Evolutionary conservation across 2,888 invertebrate genomes (phyloP).

Genomic region (Cephus pygmeus): DNA sequence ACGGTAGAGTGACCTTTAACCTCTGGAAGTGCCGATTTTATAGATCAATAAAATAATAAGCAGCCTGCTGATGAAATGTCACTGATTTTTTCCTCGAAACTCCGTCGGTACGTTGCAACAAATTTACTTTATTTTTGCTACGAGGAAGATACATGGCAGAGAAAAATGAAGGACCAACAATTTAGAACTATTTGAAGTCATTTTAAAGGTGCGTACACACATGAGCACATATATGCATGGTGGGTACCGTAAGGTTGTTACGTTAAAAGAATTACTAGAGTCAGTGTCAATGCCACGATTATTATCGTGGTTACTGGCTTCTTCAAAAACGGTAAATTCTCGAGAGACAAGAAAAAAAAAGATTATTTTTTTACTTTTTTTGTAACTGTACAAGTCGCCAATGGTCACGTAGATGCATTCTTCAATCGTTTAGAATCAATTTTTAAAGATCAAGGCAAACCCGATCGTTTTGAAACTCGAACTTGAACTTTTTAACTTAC

Average conservation of each 20-base stretch:
- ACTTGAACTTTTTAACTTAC: not conserved
- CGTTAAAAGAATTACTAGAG: not conserved
- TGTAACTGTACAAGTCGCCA: not conserved
- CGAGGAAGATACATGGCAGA: not conserved
- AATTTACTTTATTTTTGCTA: not conserved
- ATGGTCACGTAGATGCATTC: not conserved
- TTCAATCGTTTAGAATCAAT: not conserved
- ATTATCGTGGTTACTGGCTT: not conserved
- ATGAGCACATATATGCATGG: not conserved
- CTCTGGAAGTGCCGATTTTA: not conserved
- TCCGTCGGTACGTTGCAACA: not conserved
- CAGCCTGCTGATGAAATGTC: not conserved
- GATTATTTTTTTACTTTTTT: not conserved
- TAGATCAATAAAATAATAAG: not conserved
- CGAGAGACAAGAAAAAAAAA: not conserved
- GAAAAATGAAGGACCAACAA: not conserved
- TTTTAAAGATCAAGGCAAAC: not conserved
- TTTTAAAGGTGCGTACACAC: not conserved
- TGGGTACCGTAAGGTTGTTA: not conserved
- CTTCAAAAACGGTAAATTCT: not conserved
- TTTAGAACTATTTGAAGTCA: not conserved
- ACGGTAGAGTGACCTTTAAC: not conserved
- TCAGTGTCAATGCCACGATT: not conserved
- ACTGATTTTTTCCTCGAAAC: not conserved
- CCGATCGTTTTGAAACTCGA: not conserved